Evolutionary conservation across 2,797 vertebrate genomes (phyloP), one percentile per base, ranked within the genome.

Genomic region (Ammospiza maritima): DNA sequence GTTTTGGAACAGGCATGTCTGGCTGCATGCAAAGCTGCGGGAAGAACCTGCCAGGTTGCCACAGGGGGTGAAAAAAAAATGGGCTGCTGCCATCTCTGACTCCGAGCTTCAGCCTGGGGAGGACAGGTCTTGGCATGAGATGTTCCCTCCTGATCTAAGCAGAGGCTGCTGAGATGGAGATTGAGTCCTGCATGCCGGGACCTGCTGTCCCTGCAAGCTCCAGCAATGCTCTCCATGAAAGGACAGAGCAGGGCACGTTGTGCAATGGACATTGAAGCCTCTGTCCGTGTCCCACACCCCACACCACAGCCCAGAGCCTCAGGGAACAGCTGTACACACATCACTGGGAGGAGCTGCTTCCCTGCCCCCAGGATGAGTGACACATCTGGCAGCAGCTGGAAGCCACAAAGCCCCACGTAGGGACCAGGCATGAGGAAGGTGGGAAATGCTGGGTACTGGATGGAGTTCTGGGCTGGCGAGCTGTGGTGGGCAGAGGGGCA

Each of bases 51-150:
- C 64, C 10, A 57, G 69, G 85, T 73, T 93, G 88, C 79, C 72
- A 93, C 5, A 6, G 77, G 83, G 77, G 74, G n/a, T 36, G 64
- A 88, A 72, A 94, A 95, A 95, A 90, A 65, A 42, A 45, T 30
- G 84, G 92, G 89, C 93, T 88, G 91, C 89, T 92, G 89, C 85
- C 95, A 80, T 80, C 50, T 42, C 71, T 3, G 1, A 48, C 86
- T 92, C 73, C 1, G 16, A 93, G 87, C 84, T 83, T 75, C 89
- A 89, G 91, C 89, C 87, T 73, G 70, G 36, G 38, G 67, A 91
- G 61, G 84, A 94, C 88, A 94, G 95, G 92, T 93, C 96, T 93
- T 85, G 85, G 94, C 96, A 91, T 70, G 94, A 94, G 94, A 79
- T 48, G 82, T 47, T 86, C 58, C 84, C 61, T 91, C 81, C 64